phyloP scores from a whole-genome alignment of 2,888 invertebrate species.

The Siphlonurus alternatus region DNA sequence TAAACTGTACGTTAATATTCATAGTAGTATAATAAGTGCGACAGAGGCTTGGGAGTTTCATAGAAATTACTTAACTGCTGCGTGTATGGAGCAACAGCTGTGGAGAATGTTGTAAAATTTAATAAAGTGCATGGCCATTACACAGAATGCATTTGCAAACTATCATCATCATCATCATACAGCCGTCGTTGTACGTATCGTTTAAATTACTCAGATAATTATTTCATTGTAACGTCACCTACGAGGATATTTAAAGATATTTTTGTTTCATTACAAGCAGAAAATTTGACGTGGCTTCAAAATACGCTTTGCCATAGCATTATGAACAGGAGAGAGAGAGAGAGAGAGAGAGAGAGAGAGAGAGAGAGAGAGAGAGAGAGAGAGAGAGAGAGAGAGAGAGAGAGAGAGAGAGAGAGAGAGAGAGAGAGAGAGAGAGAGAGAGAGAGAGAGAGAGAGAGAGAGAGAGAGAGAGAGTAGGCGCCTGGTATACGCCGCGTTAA shows the following conservation, averaged over 20 bases:
- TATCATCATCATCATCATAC: background rate
- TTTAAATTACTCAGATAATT: background rate
- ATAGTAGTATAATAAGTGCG: too few relatives aligned
- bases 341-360: background rate
- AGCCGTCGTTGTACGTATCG: too few relatives aligned
- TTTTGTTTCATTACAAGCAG: background rate
- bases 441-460: background rate
- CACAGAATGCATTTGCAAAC: background rate
- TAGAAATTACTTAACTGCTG: too few relatives aligned
- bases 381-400: background rate
- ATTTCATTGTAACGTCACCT: background rate
- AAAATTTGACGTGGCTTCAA: background rate
- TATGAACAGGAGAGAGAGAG: background rate
- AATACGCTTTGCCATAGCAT: too few relatives aligned
- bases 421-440: background rate
- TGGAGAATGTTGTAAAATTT: too few relatives aligned
- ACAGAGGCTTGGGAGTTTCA: too few relatives aligned
- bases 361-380: background rate
- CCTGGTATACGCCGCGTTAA: background rate
- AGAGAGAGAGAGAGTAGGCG: background rate
- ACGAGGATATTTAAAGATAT: background rate
- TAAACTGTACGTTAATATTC: too few relatives aligned
- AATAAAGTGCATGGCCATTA: background rate
- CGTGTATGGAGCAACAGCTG: too few relatives aligned
- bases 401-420: background rate